A percentile compares a stretch with the other conserved stretches of the same genome.
Conservation (phyloP, 2,113 vertebrate genomes). For the Myxocyprinus asiaticus region DNA sequence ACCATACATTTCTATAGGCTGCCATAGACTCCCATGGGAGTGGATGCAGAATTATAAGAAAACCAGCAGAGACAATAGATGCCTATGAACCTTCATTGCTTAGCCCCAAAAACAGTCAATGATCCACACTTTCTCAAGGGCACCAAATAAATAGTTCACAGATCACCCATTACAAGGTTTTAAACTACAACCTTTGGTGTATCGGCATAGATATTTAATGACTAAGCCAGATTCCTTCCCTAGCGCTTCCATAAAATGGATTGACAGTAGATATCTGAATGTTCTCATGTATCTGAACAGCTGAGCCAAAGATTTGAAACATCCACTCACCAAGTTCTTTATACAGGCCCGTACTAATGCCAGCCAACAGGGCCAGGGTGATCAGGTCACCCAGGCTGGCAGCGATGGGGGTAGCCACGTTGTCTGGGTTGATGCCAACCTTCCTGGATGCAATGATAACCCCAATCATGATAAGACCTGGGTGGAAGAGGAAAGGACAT, state of each 20-base stretch:
- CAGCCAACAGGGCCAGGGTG: conserved; percentile 92
- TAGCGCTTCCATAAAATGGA: too few species aligned
- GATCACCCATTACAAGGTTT: neutral
- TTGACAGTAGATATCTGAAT: too few species aligned
- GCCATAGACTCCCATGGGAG: too few species aligned
- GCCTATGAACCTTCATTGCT: too few species aligned
- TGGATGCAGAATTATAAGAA: too few species aligned
- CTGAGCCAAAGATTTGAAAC: too few species aligned
- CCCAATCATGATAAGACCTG: conserved; percentile 97
- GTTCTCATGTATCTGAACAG: too few species aligned
- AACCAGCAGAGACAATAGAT: too few species aligned
- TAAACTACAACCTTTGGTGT: neutral
- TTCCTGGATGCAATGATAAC: conserved; percentile 94
- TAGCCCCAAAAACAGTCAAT: too few species aligned
- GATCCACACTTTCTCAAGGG: too few species aligned
- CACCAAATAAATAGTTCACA: neutral
- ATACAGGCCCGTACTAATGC: conserved; percentile 94
- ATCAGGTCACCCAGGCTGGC: conserved; percentile 97
- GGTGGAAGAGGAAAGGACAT: conserved; percentile 22
- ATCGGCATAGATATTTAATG: neutral
- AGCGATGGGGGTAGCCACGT: conserved; percentile 95
- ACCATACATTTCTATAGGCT: too few species aligned
- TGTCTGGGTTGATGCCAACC: conserved; percentile 97
- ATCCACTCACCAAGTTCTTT: conserved; percentile 88
- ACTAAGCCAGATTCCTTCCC: neutral